These are phyloP conservation scores for Holcopasites calliopsidis DNA, from an alignment of 1,140 invertebrate species.

Conservation along the genomic window DNA sequence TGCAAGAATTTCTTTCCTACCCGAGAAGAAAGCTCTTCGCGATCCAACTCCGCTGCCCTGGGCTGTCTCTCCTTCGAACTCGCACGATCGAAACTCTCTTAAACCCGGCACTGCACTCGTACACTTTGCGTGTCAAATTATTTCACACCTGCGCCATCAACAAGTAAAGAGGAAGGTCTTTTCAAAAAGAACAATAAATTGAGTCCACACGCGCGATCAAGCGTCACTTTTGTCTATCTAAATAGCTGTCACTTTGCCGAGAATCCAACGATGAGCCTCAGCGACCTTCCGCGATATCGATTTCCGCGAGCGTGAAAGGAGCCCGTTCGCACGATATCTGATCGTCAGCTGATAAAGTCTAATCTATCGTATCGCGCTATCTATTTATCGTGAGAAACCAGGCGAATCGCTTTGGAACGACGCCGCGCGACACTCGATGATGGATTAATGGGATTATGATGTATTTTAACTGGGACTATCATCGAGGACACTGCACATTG, in stretches of 20 bases:
- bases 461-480: too few species aligned
- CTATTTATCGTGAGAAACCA: conserved; percentile 13
- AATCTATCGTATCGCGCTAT: not conserved
- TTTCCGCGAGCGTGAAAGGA: not conserved
- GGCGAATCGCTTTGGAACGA: not conserved
- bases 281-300: conserved; percentile 1
- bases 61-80: not conserved
- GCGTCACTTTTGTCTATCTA: not conserved
- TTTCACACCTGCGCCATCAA: too few species aligned
- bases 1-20: conserved; percentile 28
- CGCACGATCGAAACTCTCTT: not conserved
- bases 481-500: not conserved
- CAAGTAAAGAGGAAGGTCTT: too few species aligned
- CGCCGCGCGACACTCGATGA: not conserved
- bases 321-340: not conserved
- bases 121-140: not conserved
- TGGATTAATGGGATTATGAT: not conserved
- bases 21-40: not conserved
- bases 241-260: not conserved
- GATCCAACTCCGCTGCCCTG: not conserved
- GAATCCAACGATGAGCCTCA: not conserved
- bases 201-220: too few species aligned
- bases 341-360: not conserved
- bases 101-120: too few species aligned
- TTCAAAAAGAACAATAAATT: too few species aligned